Conservation (phyloP, 2,888 invertebrate genomes). For the Idaea dimidiata region DNA sequence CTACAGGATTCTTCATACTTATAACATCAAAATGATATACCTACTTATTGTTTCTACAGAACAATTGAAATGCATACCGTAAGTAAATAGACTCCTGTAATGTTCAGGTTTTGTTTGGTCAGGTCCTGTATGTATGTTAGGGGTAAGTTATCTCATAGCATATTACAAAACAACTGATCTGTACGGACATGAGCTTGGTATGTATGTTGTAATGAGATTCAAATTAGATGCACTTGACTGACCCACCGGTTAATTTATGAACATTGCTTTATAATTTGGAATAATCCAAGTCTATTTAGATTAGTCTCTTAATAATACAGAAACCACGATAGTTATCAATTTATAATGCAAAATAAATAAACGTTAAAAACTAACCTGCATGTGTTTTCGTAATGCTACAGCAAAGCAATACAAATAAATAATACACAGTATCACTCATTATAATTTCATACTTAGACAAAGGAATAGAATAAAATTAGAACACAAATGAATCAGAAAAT, state of each 20-base stretch:
- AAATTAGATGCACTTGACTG: neutral
- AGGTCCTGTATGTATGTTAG: too few relatives aligned
- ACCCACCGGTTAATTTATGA: neutral
- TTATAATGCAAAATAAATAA: neutral
- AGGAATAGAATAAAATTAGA: constrained; percentile 24
- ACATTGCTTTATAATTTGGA: neutral
- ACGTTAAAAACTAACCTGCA: constrained; percentile 58
- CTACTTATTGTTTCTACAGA: too few relatives aligned
- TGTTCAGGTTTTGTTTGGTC: too few relatives aligned
- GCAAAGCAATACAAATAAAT: constrained; percentile 70
- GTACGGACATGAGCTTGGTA: neutral
- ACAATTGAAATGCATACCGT: too few relatives aligned
- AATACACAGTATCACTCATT: constrained; percentile 68
- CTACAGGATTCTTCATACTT: too few relatives aligned
- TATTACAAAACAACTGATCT: too few relatives aligned
- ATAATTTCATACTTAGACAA: constrained; percentile 69
- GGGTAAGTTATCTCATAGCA: too few relatives aligned
- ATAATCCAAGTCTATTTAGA: neutral
- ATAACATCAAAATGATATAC: too few relatives aligned
- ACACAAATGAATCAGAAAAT: constrained; percentile 51
- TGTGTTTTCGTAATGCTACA: constrained; percentile 55
- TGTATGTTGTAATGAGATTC: neutral
- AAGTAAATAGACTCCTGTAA: too few relatives aligned
- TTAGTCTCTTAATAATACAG: neutral
- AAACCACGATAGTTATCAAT: neutral